phyloP scores from a whole-genome alignment of 2,888 invertebrate genomes.

The Timema podura region DNA sequence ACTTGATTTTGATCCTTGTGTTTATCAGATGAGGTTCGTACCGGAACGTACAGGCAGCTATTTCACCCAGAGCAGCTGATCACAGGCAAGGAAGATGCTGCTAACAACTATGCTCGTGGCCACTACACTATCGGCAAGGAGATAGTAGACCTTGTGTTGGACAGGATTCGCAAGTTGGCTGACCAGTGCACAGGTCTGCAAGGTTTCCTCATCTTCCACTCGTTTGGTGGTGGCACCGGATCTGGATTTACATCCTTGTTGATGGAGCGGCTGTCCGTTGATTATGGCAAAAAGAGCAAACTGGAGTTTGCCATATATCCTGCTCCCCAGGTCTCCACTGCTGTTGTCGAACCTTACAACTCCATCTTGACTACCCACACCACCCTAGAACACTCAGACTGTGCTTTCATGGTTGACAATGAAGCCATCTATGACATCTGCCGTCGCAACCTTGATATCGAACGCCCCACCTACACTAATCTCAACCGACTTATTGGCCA shows the following conservation, averaged over 20 bases:
- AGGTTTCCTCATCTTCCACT: slow-evolving; percentile 57
- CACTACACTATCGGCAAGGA: slow-evolving; percentile 55
- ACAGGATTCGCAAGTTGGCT: slow-evolving; percentile 46
- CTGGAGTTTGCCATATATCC: slow-evolving; percentile 58
- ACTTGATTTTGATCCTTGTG: too few species aligned
- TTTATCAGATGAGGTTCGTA: slow-evolving; percentile 75
- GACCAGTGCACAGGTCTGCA: slow-evolving; percentile 50
- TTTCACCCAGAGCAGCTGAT: slow-evolving; percentile 98
- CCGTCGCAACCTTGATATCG: slow-evolving; percentile 91
- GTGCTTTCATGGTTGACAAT: slow-evolving; percentile 71
- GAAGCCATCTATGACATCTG: slow-evolving; percentile 90
- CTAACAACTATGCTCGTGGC: slow-evolving; percentile 56
- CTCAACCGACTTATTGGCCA: slow-evolving; percentile 93
- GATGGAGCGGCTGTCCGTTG: slow-evolving; percentile 56
- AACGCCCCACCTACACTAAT: slow-evolving; percentile 94
- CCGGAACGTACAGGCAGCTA: slow-evolving; percentile 90
- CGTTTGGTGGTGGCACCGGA: slow-evolving; percentile 54
- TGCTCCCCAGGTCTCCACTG: slow-evolving; percentile 60
- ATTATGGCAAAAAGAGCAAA: slow-evolving; percentile 59
- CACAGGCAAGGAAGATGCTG: slow-evolving; percentile 54
- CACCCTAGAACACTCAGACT: slow-evolving; percentile 64
- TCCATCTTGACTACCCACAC: slow-evolving; percentile 51
- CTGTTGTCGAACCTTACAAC: slow-evolving; percentile 61
- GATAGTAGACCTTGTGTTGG: slow-evolving; percentile 45
- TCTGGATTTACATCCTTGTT: slow-evolving; percentile 57